phyloP scores from a whole-genome alignment of 2,888 invertebrate species.

The Pinctada fucata region DNA sequence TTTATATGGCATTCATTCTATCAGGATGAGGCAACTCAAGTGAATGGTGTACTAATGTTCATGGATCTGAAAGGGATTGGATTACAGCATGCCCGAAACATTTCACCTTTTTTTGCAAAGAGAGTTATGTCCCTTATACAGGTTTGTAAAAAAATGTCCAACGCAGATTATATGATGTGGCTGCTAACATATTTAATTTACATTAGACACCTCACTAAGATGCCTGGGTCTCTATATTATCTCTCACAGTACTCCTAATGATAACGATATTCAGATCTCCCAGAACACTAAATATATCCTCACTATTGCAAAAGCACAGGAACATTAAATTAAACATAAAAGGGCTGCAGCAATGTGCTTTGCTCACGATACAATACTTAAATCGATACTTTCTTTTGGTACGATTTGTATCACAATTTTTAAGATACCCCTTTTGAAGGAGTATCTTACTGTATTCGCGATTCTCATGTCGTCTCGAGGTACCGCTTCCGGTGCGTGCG shows the following conservation, averaged over 20 bases:
- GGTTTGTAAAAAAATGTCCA: constrained; percentile 39
- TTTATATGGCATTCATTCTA: not conserved
- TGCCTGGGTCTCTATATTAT: not conserved
- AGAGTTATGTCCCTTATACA: constrained; percentile 58
- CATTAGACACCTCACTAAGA: not conserved
- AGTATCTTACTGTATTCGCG: too few relatives aligned
- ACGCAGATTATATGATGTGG: not conserved
- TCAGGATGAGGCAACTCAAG: constrained; percentile 80
- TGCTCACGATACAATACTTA: too few relatives aligned
- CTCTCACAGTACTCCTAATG: not conserved
- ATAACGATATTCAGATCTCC: too few relatives aligned
- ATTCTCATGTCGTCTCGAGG: too few relatives aligned
- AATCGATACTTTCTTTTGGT: too few relatives aligned
- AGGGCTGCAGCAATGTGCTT: too few relatives aligned
- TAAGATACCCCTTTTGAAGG: too few relatives aligned
- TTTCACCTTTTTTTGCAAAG: constrained; percentile 61
- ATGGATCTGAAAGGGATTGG: constrained; percentile 75
- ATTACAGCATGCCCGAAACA: constrained; percentile 53
- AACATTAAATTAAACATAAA: too few relatives aligned
- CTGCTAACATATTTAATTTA: not conserved
- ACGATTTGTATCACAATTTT: too few relatives aligned
- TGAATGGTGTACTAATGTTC: constrained; percentile 78
- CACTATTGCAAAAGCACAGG: too few relatives aligned
- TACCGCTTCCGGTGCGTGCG: too few relatives aligned
- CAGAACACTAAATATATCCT: too few relatives aligned